Evolutionary conservation across 2,113 vertebrate genomes (phyloP).

Genomic region (Rhabdornis inornatus): DNA sequence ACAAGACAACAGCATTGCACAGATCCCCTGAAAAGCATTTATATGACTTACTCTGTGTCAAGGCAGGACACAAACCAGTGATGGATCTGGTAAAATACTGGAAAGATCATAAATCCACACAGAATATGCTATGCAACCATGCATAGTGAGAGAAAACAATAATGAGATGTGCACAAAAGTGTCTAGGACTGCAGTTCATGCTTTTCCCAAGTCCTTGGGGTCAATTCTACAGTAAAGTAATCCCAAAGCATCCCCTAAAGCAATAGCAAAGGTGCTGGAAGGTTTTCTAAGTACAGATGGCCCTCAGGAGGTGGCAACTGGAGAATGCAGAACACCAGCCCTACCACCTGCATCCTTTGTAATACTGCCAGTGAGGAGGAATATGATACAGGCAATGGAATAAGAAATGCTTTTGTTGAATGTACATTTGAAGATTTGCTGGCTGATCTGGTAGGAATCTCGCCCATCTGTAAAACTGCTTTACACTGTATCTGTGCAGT

Average conservation of each 20-base stretch:
- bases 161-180: not conserved
- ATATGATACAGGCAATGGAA: not conserved
- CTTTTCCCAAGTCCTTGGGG: not conserved
- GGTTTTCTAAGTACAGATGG: constrained; percentile 10
- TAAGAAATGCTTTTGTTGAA: not conserved
- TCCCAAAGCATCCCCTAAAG: not conserved
- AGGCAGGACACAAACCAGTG: not conserved
- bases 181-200: not conserved
- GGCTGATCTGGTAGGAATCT: not conserved
- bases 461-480: not conserved
- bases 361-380: not conserved
- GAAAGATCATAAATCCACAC: not conserved
- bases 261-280: constrained; percentile 4
- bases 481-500: not conserved
- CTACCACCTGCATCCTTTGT: not conserved
- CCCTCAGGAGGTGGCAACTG: constrained; percentile 20
- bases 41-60: not conserved
- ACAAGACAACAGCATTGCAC: not conserved
- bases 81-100: not conserved
- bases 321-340: not conserved
- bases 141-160: not conserved
- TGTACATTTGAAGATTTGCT: not conserved
- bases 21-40: not conserved
- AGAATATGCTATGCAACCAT: not conserved
- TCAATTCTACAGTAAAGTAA: not conserved